Base-by-base conservation (phyloP, 2,797 vertebrate genomes). In the Sebastes itinus region DNA sequence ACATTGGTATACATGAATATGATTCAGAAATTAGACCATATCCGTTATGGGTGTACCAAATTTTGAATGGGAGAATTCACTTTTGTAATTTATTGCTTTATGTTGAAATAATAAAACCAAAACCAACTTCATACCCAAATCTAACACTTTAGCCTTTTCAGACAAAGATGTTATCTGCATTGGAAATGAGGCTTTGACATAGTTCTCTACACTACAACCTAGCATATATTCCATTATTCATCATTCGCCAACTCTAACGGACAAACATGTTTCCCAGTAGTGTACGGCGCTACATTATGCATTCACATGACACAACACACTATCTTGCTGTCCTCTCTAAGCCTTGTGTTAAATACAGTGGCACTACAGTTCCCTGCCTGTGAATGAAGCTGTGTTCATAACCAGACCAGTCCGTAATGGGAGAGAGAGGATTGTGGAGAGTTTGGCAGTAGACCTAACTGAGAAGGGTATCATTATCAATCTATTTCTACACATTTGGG, bases 211-310 rank as follows among this genome's bases (percentile, higher is more conserved):
- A n/a, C 58, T 72, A 64, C 81, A 81, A 52, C 52, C 75, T 46
- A 23, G 80, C 72, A 67, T 38, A 78, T 72, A 52, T 64, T 91
- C 63, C 87, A 93, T 92, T 91, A 92, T 93, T 90, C 83, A 89
- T 89, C 25, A 71, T 76, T 81, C 60, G 32, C 72, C 25, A 38
- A 75, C 75, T 75, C 32, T 68, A 82, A 71, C n/a, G 2, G 72
- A 74, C 79, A 83, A 73, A 84, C 84, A 72, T 74, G 83, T 88
- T 88, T 80, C 80, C 81, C 84, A 60, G 42, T 75, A 49, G 60
- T 75, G 12, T 49, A 28, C 8, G 22, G 35, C 13, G 35, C 69
- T 86, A 76, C 72, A 84, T 90, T 87, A 88, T 91, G 82, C 79
- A 92, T 75, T 86, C 76, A 76, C 56, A 83, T 88, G 83, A 87